A percentile compares a stretch with the other conserved stretches of the same genome.
Conservation (phyloP, 2,888 invertebrate species). For the Meandrusa payeni region DNA sequence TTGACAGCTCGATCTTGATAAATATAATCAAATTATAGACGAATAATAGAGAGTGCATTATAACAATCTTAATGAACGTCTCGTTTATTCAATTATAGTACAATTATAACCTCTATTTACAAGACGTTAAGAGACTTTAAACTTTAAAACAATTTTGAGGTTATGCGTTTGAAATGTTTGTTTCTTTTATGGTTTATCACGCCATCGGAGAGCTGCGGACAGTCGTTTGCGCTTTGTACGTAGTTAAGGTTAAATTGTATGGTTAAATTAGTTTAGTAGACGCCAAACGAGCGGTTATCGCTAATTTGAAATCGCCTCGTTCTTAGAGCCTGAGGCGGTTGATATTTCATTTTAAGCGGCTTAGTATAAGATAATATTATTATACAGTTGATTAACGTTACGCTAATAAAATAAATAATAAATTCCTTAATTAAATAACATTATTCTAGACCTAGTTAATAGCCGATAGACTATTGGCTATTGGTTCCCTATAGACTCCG, state of each 20-base stretch:
- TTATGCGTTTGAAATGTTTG: conserved; percentile 20
- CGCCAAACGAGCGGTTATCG: conserved; percentile 26
- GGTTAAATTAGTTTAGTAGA: conserved; percentile 47
- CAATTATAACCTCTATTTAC: conserved; percentile 17
- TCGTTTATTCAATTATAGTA: conserved; percentile 12
- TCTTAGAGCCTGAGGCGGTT: conserved; percentile 8
- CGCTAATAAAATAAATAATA: neutral
- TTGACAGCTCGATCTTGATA: conserved; percentile 75
- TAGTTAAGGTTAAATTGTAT: conserved; percentile 45
- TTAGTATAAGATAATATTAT: conserved; percentile 5
- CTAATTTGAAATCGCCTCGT: conserved; percentile 26
- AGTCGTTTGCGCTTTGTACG: conserved; percentile 51
- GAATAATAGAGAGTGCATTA: conserved; percentile 36
- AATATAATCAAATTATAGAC: conserved; percentile 58
- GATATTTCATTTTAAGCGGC: conserved; percentile 1
- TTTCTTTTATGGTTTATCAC: conserved; percentile 39
- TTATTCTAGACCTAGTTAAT: no score
- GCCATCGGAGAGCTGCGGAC: conserved; percentile 48
- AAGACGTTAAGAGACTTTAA: neutral
- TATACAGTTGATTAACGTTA: conserved; percentile 1
- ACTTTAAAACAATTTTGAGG: neutral
- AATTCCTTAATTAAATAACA: no score
- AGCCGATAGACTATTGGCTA: no score
- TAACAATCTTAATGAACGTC: conserved; percentile 24
- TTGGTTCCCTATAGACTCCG: no score